These are phyloP conservation scores for Fissipunctia ypsillon DNA, from an alignment of 2,888 invertebrate species.

Conservation along the genomic window DNA sequence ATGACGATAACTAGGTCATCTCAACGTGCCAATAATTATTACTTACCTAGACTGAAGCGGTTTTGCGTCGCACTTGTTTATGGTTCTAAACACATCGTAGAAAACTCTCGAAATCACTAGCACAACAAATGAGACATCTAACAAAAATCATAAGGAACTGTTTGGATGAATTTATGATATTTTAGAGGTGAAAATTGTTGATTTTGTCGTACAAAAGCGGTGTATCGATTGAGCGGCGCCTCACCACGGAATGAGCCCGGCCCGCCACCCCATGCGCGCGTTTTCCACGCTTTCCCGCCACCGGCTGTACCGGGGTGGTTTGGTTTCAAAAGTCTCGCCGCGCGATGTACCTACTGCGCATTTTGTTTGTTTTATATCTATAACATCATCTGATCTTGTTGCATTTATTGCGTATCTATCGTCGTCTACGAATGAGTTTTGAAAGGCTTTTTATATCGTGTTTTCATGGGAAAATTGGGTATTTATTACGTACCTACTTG, in stretches of 20 bases:
- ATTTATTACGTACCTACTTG: background rate
- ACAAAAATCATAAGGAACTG: conserved; percentile 50
- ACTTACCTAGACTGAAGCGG: conserved; percentile 83
- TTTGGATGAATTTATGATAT: conserved; percentile 58
- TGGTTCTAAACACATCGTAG: conserved; percentile 52
- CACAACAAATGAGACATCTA: conserved; percentile 43
- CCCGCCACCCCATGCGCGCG: conserved; percentile 83
- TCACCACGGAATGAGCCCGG: conserved; percentile 82
- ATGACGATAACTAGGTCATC: conserved; percentile 85
- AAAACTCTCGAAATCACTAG: conserved; percentile 54
- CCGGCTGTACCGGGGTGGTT: conserved; percentile 66
- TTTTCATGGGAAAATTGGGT: conserved; percentile 8
- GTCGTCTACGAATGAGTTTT: conserved; percentile 24
- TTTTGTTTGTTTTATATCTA: conserved; percentile 70
- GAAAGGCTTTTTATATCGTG: conserved; percentile 16
- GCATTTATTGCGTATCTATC: conserved; percentile 43
- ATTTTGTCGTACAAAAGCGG: conserved; percentile 72
- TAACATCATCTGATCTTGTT: conserved; percentile 60
- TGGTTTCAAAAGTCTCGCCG: conserved; percentile 70
- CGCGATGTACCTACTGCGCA: conserved; percentile 72
- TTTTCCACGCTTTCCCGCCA: conserved; percentile 88
- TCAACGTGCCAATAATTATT: conserved; percentile 87
- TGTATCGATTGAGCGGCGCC: conserved; percentile 87
- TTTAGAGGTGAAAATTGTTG: conserved; percentile 63
- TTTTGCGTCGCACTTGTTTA: conserved; percentile 82